phyloP scores from a whole-genome alignment of 1,140 invertebrate genomes.

The Lerema accius region DNA sequence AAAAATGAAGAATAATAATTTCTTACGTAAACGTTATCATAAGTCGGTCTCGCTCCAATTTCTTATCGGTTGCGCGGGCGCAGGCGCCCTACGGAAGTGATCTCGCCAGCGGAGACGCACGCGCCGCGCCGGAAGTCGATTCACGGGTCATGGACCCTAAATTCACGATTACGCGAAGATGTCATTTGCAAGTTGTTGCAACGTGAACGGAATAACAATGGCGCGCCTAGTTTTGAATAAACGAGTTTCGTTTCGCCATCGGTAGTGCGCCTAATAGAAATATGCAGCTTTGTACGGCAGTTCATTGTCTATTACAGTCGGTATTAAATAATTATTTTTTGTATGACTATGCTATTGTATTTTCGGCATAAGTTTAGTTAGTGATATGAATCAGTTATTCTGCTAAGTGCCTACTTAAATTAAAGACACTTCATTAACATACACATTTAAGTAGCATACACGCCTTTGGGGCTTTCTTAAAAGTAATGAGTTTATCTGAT shows the following conservation, averaged over 20 bases:
- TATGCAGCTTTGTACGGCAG: background rate
- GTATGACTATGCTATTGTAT: background rate
- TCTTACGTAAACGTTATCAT: conserved; percentile 21
- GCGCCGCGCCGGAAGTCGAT: conserved; percentile 52
- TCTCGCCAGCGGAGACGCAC: conserved; percentile 43
- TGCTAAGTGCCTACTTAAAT: too few species aligned
- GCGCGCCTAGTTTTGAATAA: conserved; percentile 57
- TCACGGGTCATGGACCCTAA: conserved; percentile 58
- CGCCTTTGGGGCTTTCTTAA: too few species aligned
- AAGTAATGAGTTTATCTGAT: too few species aligned
- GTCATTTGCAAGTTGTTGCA: conserved; percentile 58
- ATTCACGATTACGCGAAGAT: conserved; percentile 57
- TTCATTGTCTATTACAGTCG: background rate
- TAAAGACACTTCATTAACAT: too few species aligned
- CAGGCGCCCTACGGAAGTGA: conserved; percentile 54
- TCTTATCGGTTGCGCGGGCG: conserved; percentile 50
- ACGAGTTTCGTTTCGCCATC: conserved; percentile 41
- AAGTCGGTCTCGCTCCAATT: conserved; percentile 46
- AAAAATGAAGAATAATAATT: conserved; percentile 6
- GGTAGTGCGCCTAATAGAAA: conserved; percentile 16
- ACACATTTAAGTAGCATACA: too few species aligned
- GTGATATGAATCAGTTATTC: background rate
- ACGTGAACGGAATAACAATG: conserved; percentile 57
- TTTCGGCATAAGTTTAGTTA: background rate
- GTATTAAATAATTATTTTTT: too few species aligned